phyloP scores from a whole-genome alignment of 2,797 vertebrate species.

The Poecilia picta region DNA sequence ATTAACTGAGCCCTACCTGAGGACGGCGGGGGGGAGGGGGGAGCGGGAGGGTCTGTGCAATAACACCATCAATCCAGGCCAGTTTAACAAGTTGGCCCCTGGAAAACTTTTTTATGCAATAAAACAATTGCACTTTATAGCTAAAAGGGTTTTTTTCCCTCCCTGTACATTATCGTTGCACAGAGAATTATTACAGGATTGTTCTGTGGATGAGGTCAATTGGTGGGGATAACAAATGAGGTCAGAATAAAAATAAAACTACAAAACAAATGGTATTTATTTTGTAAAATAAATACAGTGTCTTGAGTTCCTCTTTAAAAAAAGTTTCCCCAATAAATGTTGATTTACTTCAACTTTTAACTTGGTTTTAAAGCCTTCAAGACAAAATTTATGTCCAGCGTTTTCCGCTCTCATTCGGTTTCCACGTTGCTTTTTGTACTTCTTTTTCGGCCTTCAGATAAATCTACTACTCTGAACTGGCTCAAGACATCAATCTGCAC shows the following conservation, averaged over 20 bases:
- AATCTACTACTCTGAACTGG: neutral
- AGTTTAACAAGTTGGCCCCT: conserved; percentile 43
- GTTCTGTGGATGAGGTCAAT: conserved; percentile 6
- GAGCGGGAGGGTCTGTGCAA: conserved; percentile 59
- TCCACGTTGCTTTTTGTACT: neutral
- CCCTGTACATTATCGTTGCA: conserved; percentile 6
- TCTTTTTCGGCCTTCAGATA: neutral
- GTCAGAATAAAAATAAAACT: conserved; percentile 1
- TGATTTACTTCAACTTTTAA: neutral
- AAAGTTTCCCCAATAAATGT: neutral
- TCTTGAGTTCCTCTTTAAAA: neutral
- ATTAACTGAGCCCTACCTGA: conserved; percentile 72
- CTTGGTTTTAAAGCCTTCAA: neutral
- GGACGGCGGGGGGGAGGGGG: conserved; percentile 38
- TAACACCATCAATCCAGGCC: conserved; percentile 67
- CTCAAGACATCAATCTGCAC: neutral
- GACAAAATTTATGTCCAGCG: neutral
- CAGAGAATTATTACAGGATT: neutral
- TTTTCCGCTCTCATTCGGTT: neutral
- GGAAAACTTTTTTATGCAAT: conserved; percentile 41
- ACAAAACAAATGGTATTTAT: neutral
- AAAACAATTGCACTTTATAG: conserved; percentile 22
- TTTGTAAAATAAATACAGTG: neutral
- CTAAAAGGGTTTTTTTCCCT: conserved; percentile 7
- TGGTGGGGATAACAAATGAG: neutral